Evolutionary conservation across 1,140 invertebrate species (phyloP).

Genomic region (Oncopodura yosiiana): DNA sequence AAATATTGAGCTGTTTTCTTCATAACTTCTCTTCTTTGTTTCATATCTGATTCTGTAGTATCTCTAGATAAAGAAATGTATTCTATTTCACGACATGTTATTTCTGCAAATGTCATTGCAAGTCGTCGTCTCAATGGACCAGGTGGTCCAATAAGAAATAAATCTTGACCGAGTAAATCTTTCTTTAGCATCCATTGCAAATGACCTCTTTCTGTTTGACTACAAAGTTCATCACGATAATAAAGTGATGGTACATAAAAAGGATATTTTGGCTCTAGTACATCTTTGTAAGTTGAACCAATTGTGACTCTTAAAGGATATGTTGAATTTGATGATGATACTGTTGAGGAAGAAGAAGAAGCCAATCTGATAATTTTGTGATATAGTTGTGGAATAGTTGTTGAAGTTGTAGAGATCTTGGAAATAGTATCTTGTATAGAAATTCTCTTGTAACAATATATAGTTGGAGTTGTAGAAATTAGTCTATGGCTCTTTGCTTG

Average conservation of each 20-base stretch:
- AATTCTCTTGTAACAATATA: neutral
- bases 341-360: neutral
- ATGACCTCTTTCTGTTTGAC: constrained; percentile 68
- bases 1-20: constrained; percentile 79
- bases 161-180: constrained; percentile 82
- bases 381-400: neutral
- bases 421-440: neutral
- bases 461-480: no score
- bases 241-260: constrained; percentile 77
- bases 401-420: neutral
- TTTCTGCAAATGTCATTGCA: constrained; percentile 75
- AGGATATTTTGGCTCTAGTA: constrained; percentile 53
- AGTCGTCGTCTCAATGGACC: constrained; percentile 66
- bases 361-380: neutral
- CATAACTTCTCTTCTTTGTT: constrained; percentile 86
- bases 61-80: constrained; percentile 88
- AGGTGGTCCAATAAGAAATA: constrained; percentile 82
- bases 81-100: constrained; percentile 81
- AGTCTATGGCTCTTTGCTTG: no score
- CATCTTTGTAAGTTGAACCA: constrained; percentile 58
- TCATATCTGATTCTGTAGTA: constrained; percentile 92
- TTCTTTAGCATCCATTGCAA: constrained; percentile 92
- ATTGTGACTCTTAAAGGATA: constrained; percentile 51
- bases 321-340: neutral
- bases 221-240: constrained; percentile 45